Evolutionary conservation across 2,888 invertebrate genomes (phyloP).

Genomic region (Galeopsomyia nigrocyanea): DNA sequence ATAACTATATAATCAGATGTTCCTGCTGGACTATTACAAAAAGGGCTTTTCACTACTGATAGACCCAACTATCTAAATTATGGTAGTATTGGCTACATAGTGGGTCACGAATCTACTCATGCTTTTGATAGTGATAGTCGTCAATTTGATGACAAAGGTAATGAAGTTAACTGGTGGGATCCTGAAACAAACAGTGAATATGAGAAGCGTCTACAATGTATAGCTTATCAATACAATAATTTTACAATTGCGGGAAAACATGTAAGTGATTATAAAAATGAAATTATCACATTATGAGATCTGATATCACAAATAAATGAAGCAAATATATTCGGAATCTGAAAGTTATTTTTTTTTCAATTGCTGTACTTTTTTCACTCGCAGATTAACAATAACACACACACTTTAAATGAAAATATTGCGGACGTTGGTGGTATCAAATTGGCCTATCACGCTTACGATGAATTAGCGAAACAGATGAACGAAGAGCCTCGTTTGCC

Average conservation of each 20-base stretch:
- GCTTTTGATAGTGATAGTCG: conserved; percentile 90
- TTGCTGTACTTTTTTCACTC: too few species aligned
- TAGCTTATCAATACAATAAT: too few species aligned
- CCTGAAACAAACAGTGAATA: conserved; percentile 85
- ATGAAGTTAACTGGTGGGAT: conserved; percentile 94
- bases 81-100: conserved; percentile 91
- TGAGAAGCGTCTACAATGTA: conserved; percentile 83
- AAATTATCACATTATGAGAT: too few species aligned
- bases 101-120: conserved; percentile 93
- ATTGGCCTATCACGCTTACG: conserved; percentile 87
- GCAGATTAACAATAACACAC: conserved; percentile 90
- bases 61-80: conserved; percentile 95
- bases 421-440: conserved; percentile 94
- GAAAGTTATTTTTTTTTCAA: too few species aligned
- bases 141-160: conserved; percentile 92
- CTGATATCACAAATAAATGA: too few species aligned
- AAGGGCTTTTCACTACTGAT: not conserved
- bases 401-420: conserved; percentile 94
- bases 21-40: not conserved
- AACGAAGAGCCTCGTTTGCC: conserved; percentile 78
- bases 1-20: not conserved
- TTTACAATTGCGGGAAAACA: too few species aligned
- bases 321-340: too few species aligned
- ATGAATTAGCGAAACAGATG: conserved; percentile 78
- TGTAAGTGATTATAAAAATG: too few species aligned